Evolutionary conservation across 2,113 vertebrate genomes (phyloP).

Genomic region (Stercorarius parasiticus): DNA sequence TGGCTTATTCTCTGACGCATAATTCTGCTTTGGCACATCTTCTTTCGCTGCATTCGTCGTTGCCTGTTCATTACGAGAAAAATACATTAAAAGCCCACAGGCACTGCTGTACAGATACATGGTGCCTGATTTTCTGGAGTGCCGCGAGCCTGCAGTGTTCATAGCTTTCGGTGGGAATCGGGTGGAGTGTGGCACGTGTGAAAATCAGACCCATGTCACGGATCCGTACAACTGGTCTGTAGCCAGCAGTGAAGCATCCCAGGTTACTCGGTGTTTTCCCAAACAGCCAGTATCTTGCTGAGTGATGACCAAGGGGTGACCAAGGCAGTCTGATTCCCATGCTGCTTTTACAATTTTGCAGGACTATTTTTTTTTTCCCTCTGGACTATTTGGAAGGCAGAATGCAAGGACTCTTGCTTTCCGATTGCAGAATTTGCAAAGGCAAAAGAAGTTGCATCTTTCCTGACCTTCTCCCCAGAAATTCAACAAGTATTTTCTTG

Average conservation of each 20-base stretch:
- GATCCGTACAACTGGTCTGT: neutral
- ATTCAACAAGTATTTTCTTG: neutral
- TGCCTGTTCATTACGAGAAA: neutral
- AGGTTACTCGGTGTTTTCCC: neutral
- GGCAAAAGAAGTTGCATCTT: neutral
- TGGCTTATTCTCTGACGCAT: neutral
- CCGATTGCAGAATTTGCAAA: neutral
- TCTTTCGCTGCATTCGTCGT: rapidly evolving
- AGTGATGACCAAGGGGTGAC: neutral
- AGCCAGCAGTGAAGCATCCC: neutral
- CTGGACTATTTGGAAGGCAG: neutral
- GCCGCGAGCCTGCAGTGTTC: neutral
- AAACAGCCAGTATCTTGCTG: neutral
- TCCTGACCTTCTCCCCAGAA: neutral
- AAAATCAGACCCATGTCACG: neutral
- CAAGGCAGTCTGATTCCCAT: neutral
- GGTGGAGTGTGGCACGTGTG: too few species aligned
- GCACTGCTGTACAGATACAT: neutral
- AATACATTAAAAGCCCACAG: neutral
- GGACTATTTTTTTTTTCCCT: neutral
- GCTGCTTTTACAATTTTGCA: neutral
- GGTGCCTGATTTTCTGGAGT: neutral
- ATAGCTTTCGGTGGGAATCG: neutral
- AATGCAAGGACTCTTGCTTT: neutral
- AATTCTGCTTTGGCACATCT: neutral